These are phyloP conservation scores for Chrysolina americana DNA, from an alignment of 2,888 invertebrate species.

Conservation along the genomic window DNA sequence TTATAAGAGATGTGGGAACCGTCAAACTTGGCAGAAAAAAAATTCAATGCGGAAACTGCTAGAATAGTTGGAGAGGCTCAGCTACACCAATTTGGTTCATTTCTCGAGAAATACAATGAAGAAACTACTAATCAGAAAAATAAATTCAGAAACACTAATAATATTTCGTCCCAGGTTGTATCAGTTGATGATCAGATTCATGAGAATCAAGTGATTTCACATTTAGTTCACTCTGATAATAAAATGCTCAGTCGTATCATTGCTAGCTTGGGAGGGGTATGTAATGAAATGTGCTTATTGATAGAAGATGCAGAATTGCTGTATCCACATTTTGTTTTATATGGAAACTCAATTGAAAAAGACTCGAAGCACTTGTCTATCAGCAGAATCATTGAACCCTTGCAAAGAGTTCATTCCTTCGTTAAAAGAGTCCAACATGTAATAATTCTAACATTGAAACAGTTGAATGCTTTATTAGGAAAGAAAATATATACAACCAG, in stretches of 20 bases:
- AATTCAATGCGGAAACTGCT: slow-evolving; percentile 67
- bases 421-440: slow-evolving; percentile 81
- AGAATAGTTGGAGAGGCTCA: slow-evolving; percentile 72
- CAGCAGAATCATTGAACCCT: slow-evolving; percentile 73
- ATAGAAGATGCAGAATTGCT: slow-evolving; percentile 78
- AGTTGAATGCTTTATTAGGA: slow-evolving; percentile 80
- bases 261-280: slow-evolving; percentile 83
- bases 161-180: slow-evolving; percentile 55
- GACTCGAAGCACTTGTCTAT: slow-evolving; percentile 65
- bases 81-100: slow-evolving; percentile 71
- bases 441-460: slow-evolving; percentile 80
- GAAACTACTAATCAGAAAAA: slow-evolving; percentile 62
- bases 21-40: slow-evolving; percentile 63
- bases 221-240: slow-evolving; percentile 87
- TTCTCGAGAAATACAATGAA: slow-evolving; percentile 70
- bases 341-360: slow-evolving; percentile 74
- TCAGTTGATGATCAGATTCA: slow-evolving; percentile 52
- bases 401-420: slow-evolving; percentile 79
- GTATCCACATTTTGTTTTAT: slow-evolving; percentile 76
- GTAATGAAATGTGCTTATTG: slow-evolving; percentile 81
- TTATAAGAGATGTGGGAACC: slow-evolving; percentile 63
- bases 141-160: slow-evolving; percentile 59
- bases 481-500: slow-evolving; percentile 67
- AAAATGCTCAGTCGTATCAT: slow-evolving; percentile 85
- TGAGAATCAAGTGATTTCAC: slow-evolving; percentile 78